Evolutionary conservation across 1,140 invertebrate species (phyloP).

Genomic region (Drosophila nebulosa): DNA sequence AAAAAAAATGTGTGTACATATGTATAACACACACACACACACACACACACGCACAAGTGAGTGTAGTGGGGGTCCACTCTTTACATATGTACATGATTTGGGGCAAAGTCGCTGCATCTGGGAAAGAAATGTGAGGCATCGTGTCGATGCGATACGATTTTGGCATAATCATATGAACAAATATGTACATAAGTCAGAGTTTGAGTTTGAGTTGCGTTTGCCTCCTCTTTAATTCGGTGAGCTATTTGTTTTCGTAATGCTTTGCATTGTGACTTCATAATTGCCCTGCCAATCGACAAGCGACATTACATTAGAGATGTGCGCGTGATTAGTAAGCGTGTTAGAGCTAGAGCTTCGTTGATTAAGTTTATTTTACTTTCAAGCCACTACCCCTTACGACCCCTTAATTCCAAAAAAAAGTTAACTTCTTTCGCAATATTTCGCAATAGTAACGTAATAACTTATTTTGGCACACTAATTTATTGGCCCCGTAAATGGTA

Average conservation of each 20-base stretch:
- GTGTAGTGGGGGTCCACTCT: background rate
- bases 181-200: background rate
- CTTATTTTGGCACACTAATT: too few relatives aligned
- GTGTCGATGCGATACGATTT: background rate
- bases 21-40: constrained; percentile 21
- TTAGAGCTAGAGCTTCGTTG: too few relatives aligned
- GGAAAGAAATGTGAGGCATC: constrained; percentile 18
- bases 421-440: too few relatives aligned
- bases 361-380: too few relatives aligned
- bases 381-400: too few relatives aligned
- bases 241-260: constrained; percentile 45
- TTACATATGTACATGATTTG: constrained; percentile 2
- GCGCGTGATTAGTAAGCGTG: constrained; percentile 1
- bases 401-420: too few relatives aligned
- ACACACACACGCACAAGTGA: constrained; percentile 7
- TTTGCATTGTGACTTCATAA: constrained; percentile 29
- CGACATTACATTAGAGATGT: constrained; percentile 24
- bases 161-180: background rate
- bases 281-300: constrained; percentile 28
- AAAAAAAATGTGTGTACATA: constrained; percentile 13
- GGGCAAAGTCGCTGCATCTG: background rate
- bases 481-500: too few relatives aligned
- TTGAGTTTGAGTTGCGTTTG: constrained; percentile 22
- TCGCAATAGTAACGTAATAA: too few relatives aligned
- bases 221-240: constrained; percentile 36